Evolutionary conservation across 2,113 vertebrate species (phyloP).

Genomic region (Octodon degus): DNA sequence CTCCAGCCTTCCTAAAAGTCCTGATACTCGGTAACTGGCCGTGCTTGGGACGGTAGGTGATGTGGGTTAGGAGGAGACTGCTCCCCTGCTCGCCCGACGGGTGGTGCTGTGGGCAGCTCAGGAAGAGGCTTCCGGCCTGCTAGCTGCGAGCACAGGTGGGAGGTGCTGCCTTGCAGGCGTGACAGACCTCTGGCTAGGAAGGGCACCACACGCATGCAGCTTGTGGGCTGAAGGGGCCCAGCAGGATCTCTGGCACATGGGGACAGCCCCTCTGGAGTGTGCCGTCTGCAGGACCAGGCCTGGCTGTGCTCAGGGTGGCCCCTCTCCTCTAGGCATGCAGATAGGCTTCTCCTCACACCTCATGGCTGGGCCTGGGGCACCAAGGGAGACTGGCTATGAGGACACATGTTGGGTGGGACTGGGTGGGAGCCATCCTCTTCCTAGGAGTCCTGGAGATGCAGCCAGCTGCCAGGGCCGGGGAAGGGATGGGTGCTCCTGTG

Average conservation of each 20-base stretch:
- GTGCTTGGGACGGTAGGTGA: not conserved
- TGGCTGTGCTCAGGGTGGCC: not conserved
- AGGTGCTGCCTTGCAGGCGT: accelerated
- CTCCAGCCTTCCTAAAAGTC: not conserved
- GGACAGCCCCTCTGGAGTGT: not conserved
- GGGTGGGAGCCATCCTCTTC: not conserved
- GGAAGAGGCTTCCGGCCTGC: no score
- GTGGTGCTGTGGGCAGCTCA: not conserved
- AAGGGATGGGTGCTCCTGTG: not conserved
- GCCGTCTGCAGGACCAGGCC: not conserved
- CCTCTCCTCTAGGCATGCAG: not conserved
- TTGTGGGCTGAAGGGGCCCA: not conserved
- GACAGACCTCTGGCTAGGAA: no score
- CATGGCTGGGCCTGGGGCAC: not conserved
- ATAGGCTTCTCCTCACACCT: not conserved
- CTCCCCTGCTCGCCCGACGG: not conserved
- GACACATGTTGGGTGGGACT: no score
- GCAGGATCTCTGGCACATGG: not conserved
- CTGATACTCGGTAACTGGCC: no score
- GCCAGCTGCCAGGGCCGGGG: not conserved
- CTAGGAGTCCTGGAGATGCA: not conserved
- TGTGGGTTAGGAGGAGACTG: not conserved
- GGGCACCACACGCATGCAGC: not conserved
- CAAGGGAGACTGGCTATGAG: not conserved
- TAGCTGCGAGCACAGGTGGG: not conserved